Base-by-base conservation (phyloP, 2,888 invertebrate species). In the Deilephila elpenor region DNA sequence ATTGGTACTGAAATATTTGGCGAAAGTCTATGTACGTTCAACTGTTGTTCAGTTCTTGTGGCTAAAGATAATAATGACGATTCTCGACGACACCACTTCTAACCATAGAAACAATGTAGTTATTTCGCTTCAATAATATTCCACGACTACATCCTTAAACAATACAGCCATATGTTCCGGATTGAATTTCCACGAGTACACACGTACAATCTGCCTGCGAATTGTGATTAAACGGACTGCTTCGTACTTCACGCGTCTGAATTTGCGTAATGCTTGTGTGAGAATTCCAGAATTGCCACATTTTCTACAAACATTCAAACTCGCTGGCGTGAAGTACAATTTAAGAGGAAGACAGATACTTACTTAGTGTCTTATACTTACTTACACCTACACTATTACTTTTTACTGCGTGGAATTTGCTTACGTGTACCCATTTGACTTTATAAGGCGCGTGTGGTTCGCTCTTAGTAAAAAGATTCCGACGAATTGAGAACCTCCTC, bases 201-300 rank as follows among this genome's bases (percentile, higher is more conserved):
- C 14, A 56, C 56, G 56, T 19, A n/a, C 60, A 32, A 32, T 62
- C 32, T 25, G 20, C 20, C 25, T 25, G 17, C 67, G 17, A 44
- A 51, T 25, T 67, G 67, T 67, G 17, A 44, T 67, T 61, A 61
- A 51, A 67, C 44, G 51, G 64, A n/a, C 37, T 20, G 7, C n/a
- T 51, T 37, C 17, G 51, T 44, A 67, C 25, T 67, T 67, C 62
- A n/a, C 25, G 51, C 67, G 37, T 14, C 25, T 25, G 67, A 51
- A 67, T 67, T 17, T 67, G 67, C 44, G 44, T 25, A 67, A 44
- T 20, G 67, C 67, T 20, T 67, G n/a, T 56, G 44, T 51, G 44
- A 67, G 51, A 67, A 67, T 67, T 67, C 44, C 17, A 67, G 67
- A 67, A 67, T 67, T 67, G 44, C 67, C 67, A 25, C 44, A 67